Evolutionary conservation across 2,797 vertebrate species (phyloP).

Genomic region (Enteromius argenteus): DNA sequence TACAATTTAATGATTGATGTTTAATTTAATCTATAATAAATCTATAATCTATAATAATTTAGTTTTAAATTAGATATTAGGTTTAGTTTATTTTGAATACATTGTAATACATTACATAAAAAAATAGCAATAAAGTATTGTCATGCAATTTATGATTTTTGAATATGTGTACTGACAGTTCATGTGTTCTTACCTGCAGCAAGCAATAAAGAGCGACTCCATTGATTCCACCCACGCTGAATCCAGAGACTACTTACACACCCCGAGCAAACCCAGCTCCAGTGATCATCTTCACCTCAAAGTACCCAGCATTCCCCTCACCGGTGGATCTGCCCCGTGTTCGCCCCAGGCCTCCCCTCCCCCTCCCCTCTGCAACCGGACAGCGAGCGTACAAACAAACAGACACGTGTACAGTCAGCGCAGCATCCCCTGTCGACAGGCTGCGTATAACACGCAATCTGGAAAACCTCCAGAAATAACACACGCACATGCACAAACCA

Average conservation of each 20-base stretch:
- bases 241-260: slow-evolving; percentile 53
- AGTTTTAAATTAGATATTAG: neutral
- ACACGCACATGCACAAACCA: slow-evolving; percentile 48
- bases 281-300: slow-evolving; percentile 49
- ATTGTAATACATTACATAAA: too few species aligned
- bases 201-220: slow-evolving; percentile 71
- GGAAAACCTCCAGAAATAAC: slow-evolving; percentile 54
- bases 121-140: neutral
- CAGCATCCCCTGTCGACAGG: slow-evolving; percentile 62
- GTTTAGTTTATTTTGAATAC: neutral
- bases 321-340: slow-evolving; percentile 61
- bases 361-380: slow-evolving; percentile 69
- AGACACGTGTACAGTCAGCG: slow-evolving; percentile 63
- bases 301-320: slow-evolving; percentile 59
- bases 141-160: neutral
- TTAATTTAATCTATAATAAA: neutral
- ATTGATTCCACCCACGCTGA: slow-evolving; percentile 64
- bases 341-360: slow-evolving; percentile 66
- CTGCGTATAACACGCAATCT: neutral
- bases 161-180: neutral
- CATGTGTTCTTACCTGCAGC: slow-evolving; percentile 65
- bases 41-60: neutral
- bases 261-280: slow-evolving; percentile 55
- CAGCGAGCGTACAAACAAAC: slow-evolving; percentile 71
- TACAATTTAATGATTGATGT: neutral